Conservation (phyloP, 2,888 invertebrate species). For the Microplitis deprimator region DNA sequence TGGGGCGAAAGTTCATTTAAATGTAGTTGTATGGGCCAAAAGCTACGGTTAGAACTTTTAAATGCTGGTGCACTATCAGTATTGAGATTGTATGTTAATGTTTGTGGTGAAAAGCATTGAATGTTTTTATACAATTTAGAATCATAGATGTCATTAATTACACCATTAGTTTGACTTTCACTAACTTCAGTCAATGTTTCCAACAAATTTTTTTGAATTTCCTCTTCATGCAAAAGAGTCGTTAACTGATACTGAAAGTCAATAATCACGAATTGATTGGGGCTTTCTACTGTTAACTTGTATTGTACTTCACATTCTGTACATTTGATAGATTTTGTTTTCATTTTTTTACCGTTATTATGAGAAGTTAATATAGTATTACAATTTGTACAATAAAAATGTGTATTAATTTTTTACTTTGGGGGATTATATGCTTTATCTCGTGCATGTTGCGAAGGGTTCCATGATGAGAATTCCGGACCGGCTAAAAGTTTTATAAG, state of each 20-base stretch:
- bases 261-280: conserved; percentile 32
- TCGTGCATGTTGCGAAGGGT: conserved; percentile 37
- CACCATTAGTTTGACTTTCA: conserved; percentile 1
- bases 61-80: conserved; percentile 34
- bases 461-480: conserved; percentile 40
- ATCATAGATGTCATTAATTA: conserved; percentile 30
- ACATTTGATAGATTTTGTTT: conserved; percentile 11
- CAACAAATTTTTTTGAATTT: conserved; percentile 21
- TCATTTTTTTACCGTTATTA: conserved; percentile 10
- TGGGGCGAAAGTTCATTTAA: conserved; percentile 44
- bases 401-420: conserved; percentile 34
- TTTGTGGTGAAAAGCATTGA: not conserved
- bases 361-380: conserved; percentile 32
- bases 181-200: conserved; percentile 1
- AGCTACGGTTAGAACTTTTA: conserved; percentile 39
- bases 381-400: conserved; percentile 47
- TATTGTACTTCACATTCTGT: conserved; percentile 12
- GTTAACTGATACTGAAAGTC: conserved; percentile 41
- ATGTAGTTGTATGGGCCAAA: conserved; percentile 45
- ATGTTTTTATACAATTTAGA: conserved; percentile 22
- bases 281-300: conserved; percentile 10
- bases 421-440: conserved; percentile 41
- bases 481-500: conserved; percentile 44
- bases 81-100: conserved; percentile 23
- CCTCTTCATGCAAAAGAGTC: conserved; percentile 23